These are phyloP conservation scores for Oreortyx pictus DNA, from an alignment of 2,797 vertebrate species.

Conservation along the genomic window DNA sequence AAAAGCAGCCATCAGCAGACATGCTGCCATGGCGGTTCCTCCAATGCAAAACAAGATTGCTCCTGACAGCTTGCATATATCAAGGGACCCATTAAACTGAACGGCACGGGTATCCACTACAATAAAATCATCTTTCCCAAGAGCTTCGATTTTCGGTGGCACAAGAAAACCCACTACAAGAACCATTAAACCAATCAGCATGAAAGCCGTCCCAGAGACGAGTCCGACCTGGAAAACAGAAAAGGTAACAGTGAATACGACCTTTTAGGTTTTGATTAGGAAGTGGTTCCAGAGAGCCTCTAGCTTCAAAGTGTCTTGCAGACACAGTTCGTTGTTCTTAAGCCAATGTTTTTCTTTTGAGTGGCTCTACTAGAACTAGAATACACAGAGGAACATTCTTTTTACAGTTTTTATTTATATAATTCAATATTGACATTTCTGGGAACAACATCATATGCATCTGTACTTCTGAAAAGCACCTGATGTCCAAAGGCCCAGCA, in stretches of 20 bases:
- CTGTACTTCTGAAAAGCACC: neutral
- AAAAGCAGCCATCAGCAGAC: conserved; percentile 92
- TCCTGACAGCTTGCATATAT: conserved; percentile 93
- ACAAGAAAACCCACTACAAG: conserved; percentile 92
- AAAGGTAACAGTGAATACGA: neutral
- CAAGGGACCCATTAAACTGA: conserved; percentile 91
- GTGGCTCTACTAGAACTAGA: neutral
- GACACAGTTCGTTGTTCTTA: neutral
- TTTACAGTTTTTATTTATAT: neutral
- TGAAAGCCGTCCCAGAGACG: conserved; percentile 88
- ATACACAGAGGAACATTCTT: neutral
- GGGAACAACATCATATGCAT: neutral
- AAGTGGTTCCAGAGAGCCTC: neutral
- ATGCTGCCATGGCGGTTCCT: conserved; percentile 88
- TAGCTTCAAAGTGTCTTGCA: neutral
- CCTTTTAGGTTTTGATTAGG: neutral
- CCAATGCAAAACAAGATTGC: conserved; percentile 94
- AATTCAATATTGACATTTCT: neutral
- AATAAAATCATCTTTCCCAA: conserved; percentile 92
- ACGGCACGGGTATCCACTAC: conserved; percentile 87
- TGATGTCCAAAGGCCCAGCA: neutral
- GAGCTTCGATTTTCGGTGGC: conserved; percentile 91
- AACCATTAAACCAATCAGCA: conserved; percentile 90
- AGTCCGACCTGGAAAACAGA: conserved; percentile 90
- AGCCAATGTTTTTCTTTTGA: neutral